phyloP scores from a whole-genome alignment of 2,797 vertebrate genomes.

The Hypotaenidia philippensis region DNA sequence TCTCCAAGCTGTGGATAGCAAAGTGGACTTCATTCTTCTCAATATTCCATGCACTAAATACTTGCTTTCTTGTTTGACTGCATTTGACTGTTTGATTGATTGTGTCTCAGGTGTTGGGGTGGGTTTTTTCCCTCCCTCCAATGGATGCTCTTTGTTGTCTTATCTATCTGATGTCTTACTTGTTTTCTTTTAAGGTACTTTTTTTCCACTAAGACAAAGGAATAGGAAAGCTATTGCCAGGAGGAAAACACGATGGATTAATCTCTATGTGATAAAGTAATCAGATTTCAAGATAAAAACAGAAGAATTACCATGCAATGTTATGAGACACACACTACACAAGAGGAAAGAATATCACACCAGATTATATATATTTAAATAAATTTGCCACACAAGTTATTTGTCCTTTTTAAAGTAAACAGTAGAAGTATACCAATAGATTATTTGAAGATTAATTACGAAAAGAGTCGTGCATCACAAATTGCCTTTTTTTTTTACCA shows the following conservation, averaged over 20 bases:
- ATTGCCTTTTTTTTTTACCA: background rate
- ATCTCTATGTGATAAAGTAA: conserved; percentile 11
- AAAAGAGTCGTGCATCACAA: background rate
- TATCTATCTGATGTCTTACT: background rate
- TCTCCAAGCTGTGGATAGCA: background rate
- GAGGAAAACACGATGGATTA: conserved; percentile 16
- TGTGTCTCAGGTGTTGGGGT: background rate
- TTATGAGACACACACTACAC: background rate
- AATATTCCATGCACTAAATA: background rate
- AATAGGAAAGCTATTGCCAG: background rate
- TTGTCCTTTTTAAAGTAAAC: background rate
- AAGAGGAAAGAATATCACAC: background rate
- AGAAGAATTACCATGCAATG: background rate
- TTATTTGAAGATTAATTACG: background rate
- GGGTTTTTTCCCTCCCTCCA: background rate
- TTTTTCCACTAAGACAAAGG: background rate
- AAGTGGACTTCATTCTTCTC: background rate
- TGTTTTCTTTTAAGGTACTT: background rate
- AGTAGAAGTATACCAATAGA: background rate
- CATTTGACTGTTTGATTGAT: background rate
- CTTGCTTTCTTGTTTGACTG: background rate
- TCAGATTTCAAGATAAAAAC: conserved; percentile 29
- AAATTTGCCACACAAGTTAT: background rate
- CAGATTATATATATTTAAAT: background rate
- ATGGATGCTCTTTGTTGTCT: background rate